Base-by-base conservation (phyloP, 2,888 invertebrate genomes). In the Elegia similella region DNA sequence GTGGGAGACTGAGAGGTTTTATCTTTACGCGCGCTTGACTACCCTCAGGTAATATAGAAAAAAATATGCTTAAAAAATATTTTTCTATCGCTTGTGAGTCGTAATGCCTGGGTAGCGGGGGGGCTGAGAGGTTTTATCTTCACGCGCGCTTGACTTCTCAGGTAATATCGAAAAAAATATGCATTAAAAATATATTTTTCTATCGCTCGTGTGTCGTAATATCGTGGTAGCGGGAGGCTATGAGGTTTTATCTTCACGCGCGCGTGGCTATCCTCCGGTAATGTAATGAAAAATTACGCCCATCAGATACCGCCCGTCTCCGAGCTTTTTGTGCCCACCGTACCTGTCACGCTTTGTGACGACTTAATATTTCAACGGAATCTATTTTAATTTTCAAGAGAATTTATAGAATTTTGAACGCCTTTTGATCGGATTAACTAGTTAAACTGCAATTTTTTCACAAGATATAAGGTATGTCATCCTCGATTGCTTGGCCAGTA, bases 231-330 rank as follows among this genome's bases (percentile, higher is more conserved):
- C 42, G 67, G 80, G 73, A 62, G 63, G 57, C 70, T 73, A 67
- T 71, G 69, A 72, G 69, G 84, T 80, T 83, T 92, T 92, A 92
- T 92, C 92, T 92, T 89, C 84, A 88, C 89, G 79, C 88, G 80
- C 81, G 80, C 88, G 77, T 84, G 84, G 76, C 84, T 80, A 78
- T 86, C 80, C 82, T 78, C 77, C 82, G 84, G 82, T 91, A 92
- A 92, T 91, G 88, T 88, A 89, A 92, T 92, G 91, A 92, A 92
- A 92, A 92, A 92, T 92, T 91, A 92, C 85, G 79, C 75, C 69
- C 84, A 84, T 82, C 86, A 84, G 87, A 88, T 90, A 87, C 74
- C 73, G 69, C 42, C 66, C 69, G 81, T 77, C 82, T 80, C 82
- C 69, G 70, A 60, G 69, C 69, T 70, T 77, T 77, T 78, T 76